These are phyloP conservation scores for Neria commutata DNA, from an alignment of 2,888 invertebrate species.

Conservation along the genomic window DNA sequence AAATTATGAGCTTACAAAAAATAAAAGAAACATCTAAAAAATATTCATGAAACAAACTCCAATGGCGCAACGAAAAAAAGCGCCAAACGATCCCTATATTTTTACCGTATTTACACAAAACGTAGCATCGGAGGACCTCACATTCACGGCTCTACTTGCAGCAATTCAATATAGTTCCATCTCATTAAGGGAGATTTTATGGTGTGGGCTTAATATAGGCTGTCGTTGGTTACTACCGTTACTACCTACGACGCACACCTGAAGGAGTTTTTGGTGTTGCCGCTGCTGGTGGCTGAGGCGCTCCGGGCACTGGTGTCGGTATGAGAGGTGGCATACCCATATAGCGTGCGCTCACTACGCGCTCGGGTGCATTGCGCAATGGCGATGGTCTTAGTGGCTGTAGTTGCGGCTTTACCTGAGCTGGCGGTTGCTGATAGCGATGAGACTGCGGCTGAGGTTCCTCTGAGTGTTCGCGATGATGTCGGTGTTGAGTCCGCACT, in stretches of 20 bases:
- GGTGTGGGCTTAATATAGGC: too few relatives aligned
- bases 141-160: not conserved
- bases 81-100: not conserved
- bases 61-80: not conserved
- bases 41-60: constrained; percentile 8
- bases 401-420: constrained; percentile 36
- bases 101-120: constrained; percentile 8
- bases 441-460: constrained; percentile 26
- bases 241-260: constrained; percentile 9
- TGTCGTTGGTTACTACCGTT: too few relatives aligned
- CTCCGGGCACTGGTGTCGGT: constrained; percentile 45
- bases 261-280: constrained; percentile 19
- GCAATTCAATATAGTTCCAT: too few relatives aligned
- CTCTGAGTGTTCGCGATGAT: constrained; percentile 9
- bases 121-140: not conserved
- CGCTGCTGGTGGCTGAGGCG: constrained; percentile 35
- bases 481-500: constrained; percentile 29
- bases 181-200: too few relatives aligned
- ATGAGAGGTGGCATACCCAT: constrained; percentile 37
- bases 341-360: not conserved
- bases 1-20: not conserved
- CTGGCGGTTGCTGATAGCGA: constrained; percentile 52
- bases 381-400: not conserved
- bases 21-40: constrained; percentile 1
- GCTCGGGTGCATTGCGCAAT: constrained; percentile 27